Evolutionary conservation across 2,113 vertebrate genomes (phyloP), one percentile per base, ranked within the genome.

Genomic region (Fregetta grallaria): DNA sequence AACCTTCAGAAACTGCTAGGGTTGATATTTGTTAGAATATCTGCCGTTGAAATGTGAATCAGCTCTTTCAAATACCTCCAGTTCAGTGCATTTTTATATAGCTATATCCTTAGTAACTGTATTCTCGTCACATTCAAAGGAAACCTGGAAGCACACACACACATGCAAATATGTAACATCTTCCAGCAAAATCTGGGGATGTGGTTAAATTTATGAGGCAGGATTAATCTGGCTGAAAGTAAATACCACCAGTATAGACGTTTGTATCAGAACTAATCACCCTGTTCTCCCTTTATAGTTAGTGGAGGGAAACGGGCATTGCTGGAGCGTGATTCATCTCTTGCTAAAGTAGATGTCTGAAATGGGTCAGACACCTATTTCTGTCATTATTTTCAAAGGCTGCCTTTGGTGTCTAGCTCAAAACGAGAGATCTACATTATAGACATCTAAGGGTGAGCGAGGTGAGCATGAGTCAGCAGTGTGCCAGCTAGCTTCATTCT

Each of bases 361-460:
- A 92, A 83, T 62, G 63, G 91, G 86, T 93, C 86, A 93, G 71
- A 47, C 58, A 73, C 58, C 53, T 82, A 30, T 86, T 97, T 94
- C 74, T 79, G 82, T 61, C 49, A 13, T 52, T 90, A 40, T 92
- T 86, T 94, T 80, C 78, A 92, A 78, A 95, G 78, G 45, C 38
- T 90, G 66, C 49, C 66, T 86, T 84, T 50, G 74, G 5, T 67
- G 25, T 49, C n/a, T 72, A 5, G 36, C 45, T 96, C 49, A 70
- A 74, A 76, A 62, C 49, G 61, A 40, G 71, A 59, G 8, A 40
- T 40, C 40, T 67, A 4, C 34, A 6, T 42, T 62, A n/a, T 4
- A 81, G 70, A 29, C 27, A 22, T 65, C 78, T 68, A 23, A 67
- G 36, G 52, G 26, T 61, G 58, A 49, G 13, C 26, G 52, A 80